phyloP scores from a whole-genome alignment of 2,888 invertebrate genomes.

The Pseudoips prasinana region DNA sequence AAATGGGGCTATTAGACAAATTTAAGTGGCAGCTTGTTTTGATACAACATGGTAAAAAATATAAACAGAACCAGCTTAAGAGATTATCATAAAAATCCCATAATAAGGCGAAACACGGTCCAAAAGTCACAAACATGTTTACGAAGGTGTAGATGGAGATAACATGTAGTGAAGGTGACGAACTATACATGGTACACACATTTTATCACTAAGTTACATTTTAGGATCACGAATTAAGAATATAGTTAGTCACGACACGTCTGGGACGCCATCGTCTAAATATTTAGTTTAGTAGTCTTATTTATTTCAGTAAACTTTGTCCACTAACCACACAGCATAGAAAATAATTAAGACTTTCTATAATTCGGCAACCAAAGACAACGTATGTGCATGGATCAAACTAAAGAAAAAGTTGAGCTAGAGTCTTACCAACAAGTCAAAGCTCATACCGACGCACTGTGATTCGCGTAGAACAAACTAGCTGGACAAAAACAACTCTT shows the following conservation, averaged over 20 bases:
- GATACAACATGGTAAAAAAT: conserved; percentile 31
- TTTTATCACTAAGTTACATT: conserved; percentile 5
- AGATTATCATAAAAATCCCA: conserved; percentile 45
- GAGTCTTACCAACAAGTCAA: too few species aligned
- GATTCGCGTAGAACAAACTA: too few species aligned
- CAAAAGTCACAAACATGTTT: conserved; percentile 39
- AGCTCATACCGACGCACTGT: too few species aligned
- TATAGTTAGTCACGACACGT: conserved; percentile 18
- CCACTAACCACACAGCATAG: too few species aligned
- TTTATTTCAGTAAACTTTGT: too few species aligned
- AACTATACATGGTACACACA: conserved; percentile 14
- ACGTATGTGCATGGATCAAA: too few species aligned
- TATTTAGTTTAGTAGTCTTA: too few species aligned
- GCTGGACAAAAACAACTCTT: too few species aligned
- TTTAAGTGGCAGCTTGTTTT: conserved; percentile 24
- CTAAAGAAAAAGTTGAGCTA: too few species aligned
- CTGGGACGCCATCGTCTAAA: too few species aligned
- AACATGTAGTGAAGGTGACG: conserved; percentile 14
- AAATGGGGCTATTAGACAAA: conserved; percentile 22
- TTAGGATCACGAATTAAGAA: background rate
- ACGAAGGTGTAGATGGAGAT: conserved; percentile 11
- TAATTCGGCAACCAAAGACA: too few species aligned
- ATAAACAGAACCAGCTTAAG: conserved; percentile 38
- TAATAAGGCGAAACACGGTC: conserved; percentile 33
- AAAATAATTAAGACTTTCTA: too few species aligned